These are phyloP conservation scores for Zootoca vivipara DNA, from an alignment of 2,113 vertebrate species.

Conservation along the genomic window DNA sequence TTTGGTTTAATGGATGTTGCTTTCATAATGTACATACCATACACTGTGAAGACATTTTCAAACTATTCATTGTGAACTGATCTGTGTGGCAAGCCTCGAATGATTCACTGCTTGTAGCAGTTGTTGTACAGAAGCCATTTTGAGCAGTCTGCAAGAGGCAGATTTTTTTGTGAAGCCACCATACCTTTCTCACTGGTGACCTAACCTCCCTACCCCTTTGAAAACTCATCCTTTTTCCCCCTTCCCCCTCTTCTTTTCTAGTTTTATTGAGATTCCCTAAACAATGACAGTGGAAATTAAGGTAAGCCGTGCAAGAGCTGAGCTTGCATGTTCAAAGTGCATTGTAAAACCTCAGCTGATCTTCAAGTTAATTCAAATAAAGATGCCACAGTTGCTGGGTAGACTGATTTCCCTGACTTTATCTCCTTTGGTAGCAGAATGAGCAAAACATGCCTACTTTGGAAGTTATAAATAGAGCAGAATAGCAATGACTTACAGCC, in stretches of 20 bases:
- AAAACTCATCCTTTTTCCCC: neutral
- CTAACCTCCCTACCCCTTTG: neutral
- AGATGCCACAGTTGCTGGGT: neutral
- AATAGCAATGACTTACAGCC: constrained; percentile 7
- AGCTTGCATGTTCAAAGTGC: neutral
- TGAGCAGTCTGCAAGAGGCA: too few species aligned
- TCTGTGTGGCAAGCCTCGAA: neutral
- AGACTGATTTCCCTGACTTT: neutral
- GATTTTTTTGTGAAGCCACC: neutral
- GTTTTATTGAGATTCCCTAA: neutral
- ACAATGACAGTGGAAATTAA: neutral
- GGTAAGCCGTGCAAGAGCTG: neutral
- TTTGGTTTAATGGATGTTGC: too few species aligned
- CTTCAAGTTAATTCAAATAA: neutral
- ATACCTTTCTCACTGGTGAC: neutral
- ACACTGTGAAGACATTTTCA: neutral
- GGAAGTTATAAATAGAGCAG: constrained; percentile 1
- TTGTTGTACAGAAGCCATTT: neutral
- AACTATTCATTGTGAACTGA: neutral
- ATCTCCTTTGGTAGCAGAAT: constrained; percentile 10
- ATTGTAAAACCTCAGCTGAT: neutral
- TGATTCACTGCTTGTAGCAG: neutral
- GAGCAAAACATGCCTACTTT: neutral
- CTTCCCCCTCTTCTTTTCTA: neutral
- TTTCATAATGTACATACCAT: too few species aligned